phyloP scores from a whole-genome alignment of 2,113 vertebrate genomes.

The Catharus minimus region DNA sequence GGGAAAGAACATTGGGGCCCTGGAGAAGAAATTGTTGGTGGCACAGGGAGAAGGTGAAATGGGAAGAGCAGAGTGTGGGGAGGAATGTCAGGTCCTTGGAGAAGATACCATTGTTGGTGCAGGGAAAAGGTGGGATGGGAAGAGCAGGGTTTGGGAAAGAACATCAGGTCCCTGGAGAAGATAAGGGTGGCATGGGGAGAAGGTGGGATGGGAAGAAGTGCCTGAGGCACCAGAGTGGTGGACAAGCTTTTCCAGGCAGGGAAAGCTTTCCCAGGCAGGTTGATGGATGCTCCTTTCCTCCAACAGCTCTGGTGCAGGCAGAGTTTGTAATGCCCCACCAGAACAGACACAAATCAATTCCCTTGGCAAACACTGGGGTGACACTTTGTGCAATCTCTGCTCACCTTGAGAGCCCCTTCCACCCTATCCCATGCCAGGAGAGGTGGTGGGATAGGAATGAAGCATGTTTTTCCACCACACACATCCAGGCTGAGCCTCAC shows the following conservation, averaged over 20 bases:
- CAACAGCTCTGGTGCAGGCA: not conserved
- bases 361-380: rapidly evolving
- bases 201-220: not conserved
- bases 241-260: not conserved
- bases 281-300: not conserved
- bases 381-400: not conserved
- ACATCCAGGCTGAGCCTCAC: rapidly evolving
- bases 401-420: not conserved
- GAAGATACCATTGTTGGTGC: too few species aligned
- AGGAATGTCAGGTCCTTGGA: too few species aligned
- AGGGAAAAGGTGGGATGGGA: not conserved
- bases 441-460: not conserved
- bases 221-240: not conserved
- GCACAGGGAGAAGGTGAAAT: too few species aligned
- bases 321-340: not conserved
- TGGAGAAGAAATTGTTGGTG: too few species aligned
- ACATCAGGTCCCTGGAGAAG: rapidly evolving
- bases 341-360: not conserved
- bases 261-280: not conserved
- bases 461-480: not conserved
- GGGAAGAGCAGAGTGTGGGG: too few species aligned
- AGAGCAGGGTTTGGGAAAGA: not conserved
- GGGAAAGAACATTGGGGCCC: too few species aligned
- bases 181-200: rapidly evolving
- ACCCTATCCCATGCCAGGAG: not conserved